phyloP scores from a whole-genome alignment of 2,797 vertebrate genomes.

The Enteromius anoplus region DNA sequence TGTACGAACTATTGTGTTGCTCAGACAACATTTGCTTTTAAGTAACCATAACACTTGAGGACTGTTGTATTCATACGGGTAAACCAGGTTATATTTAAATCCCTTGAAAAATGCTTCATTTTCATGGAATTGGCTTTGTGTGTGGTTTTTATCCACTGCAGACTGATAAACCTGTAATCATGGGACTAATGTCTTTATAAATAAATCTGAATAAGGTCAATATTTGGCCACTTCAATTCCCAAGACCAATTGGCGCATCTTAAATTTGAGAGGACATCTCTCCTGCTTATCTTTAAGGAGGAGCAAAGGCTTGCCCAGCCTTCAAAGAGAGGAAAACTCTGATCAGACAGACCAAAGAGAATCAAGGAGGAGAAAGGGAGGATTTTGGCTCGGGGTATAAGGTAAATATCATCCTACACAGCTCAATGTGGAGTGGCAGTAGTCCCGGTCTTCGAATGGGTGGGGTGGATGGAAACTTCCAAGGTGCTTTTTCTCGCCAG shows the following conservation, averaged over 20 bases:
- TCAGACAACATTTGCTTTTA: conserved; percentile 42
- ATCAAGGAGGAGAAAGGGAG: conserved; percentile 1
- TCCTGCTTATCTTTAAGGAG: conserved; percentile 29
- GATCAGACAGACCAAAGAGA: conserved; percentile 1
- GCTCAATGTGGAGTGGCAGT: conserved; percentile 61
- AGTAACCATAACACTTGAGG: conserved; percentile 9
- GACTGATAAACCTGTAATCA: conserved; percentile 12
- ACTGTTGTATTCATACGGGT: not conserved
- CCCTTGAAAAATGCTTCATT: not conserved
- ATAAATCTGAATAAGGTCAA: conserved; percentile 19
- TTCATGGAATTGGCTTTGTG: not conserved
- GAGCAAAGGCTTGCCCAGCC: not conserved
- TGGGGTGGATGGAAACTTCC: conserved; percentile 71
- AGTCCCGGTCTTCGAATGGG: conserved; percentile 55
- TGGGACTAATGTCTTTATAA: conserved; percentile 1
- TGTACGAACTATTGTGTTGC: conserved; percentile 20
- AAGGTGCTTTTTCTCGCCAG: conserved; percentile 55
- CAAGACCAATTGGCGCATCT: not conserved
- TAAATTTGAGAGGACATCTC: conserved; percentile 1
- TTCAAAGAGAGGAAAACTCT: conserved; percentile 1
- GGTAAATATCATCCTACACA: conserved; percentile 53
- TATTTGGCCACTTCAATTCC: not conserved
- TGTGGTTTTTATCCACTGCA: conserved; percentile 11
- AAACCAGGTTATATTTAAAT: conserved; percentile 26
- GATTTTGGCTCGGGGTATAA: conserved; percentile 35